Conservation (phyloP, 2,797 vertebrate genomes). For the Fistularia commersonii region DNA sequence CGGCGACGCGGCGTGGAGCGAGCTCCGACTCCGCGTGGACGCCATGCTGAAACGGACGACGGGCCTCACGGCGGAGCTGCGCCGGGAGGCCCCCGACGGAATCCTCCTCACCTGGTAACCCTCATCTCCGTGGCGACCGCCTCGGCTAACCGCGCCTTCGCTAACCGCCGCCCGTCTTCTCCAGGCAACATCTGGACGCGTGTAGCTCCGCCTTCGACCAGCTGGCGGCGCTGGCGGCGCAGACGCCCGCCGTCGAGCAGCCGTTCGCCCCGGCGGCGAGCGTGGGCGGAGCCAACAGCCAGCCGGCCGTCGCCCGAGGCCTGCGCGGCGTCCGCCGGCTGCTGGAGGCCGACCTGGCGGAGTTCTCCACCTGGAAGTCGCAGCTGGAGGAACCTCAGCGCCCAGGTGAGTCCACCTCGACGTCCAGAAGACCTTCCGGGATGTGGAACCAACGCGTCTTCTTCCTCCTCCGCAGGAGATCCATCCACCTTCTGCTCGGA, state of each 20-base stretch:
- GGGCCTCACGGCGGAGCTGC: conserved; percentile 76
- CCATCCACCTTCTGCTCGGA: conserved; percentile 66
- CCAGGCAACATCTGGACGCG: conserved; percentile 82
- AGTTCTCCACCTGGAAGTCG: conserved; percentile 87
- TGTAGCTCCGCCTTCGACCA: conserved; percentile 79
- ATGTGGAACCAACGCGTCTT: neutral
- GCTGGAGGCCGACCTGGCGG: conserved; percentile 70
- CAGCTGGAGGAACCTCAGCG: conserved; percentile 61
- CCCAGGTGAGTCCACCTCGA: conserved; percentile 44
- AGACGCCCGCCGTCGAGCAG: conserved; percentile 78
- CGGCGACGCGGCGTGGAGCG: conserved; percentile 78
- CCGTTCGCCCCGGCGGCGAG: conserved; percentile 76
- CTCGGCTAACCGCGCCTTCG: neutral
- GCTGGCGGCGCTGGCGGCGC: conserved; percentile 74
- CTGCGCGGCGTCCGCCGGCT: conserved; percentile 79
- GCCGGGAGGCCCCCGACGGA: conserved; percentile 68
- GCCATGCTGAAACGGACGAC: conserved; percentile 65
- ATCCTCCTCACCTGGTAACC: conserved; percentile 84
- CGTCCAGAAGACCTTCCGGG: neutral
- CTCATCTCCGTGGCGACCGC: neutral
- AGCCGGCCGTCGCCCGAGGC: conserved; percentile 75
- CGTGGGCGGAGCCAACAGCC: conserved; percentile 46
- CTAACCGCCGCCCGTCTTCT: conserved; percentile 3
- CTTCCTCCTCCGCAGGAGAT: conserved; percentile 37
- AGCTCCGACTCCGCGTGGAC: conserved; percentile 61